These are phyloP conservation scores for Malacoraja senta DNA, from an alignment of 2,797 vertebrate species.

Conservation along the genomic window DNA sequence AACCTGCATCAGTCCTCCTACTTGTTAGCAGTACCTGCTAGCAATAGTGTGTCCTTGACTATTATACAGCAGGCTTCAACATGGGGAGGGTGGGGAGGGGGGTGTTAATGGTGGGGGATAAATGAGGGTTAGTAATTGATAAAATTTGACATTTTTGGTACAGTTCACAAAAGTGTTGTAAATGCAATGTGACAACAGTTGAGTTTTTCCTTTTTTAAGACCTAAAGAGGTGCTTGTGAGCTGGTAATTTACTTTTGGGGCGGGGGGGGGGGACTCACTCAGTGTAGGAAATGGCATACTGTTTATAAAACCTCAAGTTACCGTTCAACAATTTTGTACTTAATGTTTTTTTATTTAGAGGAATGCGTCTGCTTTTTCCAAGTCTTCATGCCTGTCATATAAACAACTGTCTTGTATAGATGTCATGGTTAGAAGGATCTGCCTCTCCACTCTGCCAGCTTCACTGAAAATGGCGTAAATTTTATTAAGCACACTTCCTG, in stretches of 20 bases:
- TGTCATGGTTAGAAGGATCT: conserved; percentile 48
- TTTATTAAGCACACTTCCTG: conserved; percentile 60
- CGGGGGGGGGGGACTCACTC: not conserved
- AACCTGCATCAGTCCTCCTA: conserved; percentile 50
- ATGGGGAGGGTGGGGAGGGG: conserved; percentile 42
- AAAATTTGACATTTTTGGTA: conserved; percentile 47
- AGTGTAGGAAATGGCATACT: conserved; percentile 55
- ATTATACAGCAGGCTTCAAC: conserved; percentile 41
- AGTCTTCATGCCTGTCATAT: conserved; percentile 50
- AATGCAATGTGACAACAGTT: conserved; percentile 44
- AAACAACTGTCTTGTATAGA: conserved; percentile 53
- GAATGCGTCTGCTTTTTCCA: conserved; percentile 57
- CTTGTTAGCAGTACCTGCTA: conserved; percentile 1
- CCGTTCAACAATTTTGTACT: conserved; percentile 49
- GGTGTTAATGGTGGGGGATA: not conserved
- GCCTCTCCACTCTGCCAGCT: conserved; percentile 49
- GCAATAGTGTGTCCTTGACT: conserved; percentile 49
- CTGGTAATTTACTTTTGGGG: conserved; percentile 46
- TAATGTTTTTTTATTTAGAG: conserved; percentile 57
- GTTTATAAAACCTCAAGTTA: conserved; percentile 63
- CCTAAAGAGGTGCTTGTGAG: conserved; percentile 60
- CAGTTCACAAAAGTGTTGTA: conserved; percentile 51
- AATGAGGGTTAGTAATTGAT: conserved; percentile 11
- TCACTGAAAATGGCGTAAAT: conserved; percentile 60
- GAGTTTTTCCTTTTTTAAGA: conserved; percentile 42